phyloP scores from a whole-genome alignment of 2,888 invertebrate species.

The Neelides folsomi region DNA sequence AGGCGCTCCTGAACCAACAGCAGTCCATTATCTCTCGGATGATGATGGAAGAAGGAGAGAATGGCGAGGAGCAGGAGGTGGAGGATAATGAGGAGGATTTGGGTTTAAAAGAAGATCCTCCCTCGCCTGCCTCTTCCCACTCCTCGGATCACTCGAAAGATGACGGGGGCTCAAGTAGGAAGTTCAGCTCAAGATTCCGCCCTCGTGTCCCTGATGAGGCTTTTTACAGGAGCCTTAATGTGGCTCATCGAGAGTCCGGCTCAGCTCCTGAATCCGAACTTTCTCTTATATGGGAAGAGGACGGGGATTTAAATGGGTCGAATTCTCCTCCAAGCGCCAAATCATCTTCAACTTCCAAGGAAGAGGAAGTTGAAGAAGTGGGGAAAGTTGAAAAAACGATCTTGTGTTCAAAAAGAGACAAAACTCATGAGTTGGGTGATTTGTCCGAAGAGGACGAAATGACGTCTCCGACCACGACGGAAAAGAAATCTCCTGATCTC shows the following conservation, averaged over 20 bases:
- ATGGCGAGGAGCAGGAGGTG: constrained; percentile 12
- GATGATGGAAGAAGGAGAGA: constrained; percentile 44
- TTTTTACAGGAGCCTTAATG: constrained; percentile 74
- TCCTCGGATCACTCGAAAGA: background rate
- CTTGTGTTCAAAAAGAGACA: too few relatives aligned
- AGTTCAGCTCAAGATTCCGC: background rate
- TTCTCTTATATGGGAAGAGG: constrained; percentile 70
- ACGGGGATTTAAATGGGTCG: constrained; percentile 45
- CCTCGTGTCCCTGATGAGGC: constrained; percentile 58
- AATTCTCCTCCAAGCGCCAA: constrained; percentile 26
- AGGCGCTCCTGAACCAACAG: constrained; percentile 72
- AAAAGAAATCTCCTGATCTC: background rate
- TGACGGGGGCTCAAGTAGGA: background rate
- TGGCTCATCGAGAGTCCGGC: constrained; percentile 58
- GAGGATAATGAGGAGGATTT: constrained; percentile 1
- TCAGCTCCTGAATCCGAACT: constrained; percentile 47
- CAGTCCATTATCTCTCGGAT: constrained; percentile 79
- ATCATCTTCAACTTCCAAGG: constrained; percentile 34
- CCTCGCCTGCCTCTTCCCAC: background rate
- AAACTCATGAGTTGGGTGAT: background rate
- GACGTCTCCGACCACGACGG: background rate
- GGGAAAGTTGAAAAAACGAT: constrained; percentile 2
- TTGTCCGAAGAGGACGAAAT: background rate
- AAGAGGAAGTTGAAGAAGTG: constrained; percentile 35
- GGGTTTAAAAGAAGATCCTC: background rate